A percentile compares a stretch with the other conserved stretches of the same genome.
Conservation (phyloP, 2,797 vertebrate genomes). For the Gymnoscopelus braueri region DNA sequence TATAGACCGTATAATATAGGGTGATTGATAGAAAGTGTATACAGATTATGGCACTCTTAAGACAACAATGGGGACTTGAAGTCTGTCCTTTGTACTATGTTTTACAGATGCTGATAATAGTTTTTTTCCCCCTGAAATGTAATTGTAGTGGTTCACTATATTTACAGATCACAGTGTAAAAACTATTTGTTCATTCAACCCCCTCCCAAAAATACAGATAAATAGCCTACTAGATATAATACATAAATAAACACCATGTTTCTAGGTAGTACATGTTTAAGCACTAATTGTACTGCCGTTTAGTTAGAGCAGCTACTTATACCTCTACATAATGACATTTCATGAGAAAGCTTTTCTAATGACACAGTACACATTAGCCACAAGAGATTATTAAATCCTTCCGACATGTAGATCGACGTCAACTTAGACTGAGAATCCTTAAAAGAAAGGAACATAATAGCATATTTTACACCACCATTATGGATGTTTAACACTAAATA, state of each 20-base stretch:
- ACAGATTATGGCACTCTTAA: no score
- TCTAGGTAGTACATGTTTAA: conserved; percentile 31
- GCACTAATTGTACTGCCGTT: conserved; percentile 27
- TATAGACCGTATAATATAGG: no score
- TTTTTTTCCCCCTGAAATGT: no score
- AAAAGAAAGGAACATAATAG: not conserved
- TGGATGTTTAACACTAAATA: no score
- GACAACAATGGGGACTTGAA: no score
- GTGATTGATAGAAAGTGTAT: no score
- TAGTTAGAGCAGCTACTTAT: conserved; percentile 41
- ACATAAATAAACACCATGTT: conserved; percentile 40
- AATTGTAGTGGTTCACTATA: not conserved
- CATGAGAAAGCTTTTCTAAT: conserved; percentile 5
- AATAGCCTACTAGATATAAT: conserved; percentile 27
- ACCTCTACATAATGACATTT: conserved; percentile 38
- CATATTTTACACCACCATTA: no score
- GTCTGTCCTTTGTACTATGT: no score
- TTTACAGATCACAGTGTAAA: conserved; percentile 17
- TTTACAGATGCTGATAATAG: no score
- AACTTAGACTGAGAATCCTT: not conserved
- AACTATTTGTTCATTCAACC: conserved; percentile 23
- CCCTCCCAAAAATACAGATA: conserved; percentile 26
- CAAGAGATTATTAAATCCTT: not conserved
- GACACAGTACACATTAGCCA: conserved; percentile 26
- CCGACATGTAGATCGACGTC: not conserved